Conservation (phyloP, 2,113 vertebrate species). For the Dolichotis patagonum region DNA sequence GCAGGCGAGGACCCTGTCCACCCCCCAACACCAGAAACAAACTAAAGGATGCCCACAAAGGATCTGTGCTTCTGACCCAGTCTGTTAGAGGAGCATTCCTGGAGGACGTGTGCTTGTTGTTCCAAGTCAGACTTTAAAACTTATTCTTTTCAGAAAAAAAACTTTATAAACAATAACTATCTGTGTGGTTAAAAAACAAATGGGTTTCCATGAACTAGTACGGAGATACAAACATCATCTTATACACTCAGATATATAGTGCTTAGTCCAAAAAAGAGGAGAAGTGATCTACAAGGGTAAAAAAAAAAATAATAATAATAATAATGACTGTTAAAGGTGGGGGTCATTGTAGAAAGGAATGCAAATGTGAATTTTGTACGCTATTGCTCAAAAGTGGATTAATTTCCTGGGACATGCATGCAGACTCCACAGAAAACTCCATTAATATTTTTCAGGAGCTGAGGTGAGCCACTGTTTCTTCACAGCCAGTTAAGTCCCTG, state of each 20-base stretch:
- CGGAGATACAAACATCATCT: background rate
- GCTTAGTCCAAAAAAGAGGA: background rate
- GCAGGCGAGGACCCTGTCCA: too few species aligned
- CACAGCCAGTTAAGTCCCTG: background rate
- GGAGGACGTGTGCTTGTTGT: background rate
- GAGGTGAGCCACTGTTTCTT: background rate
- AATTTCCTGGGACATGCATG: background rate
- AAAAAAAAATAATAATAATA: too few species aligned
- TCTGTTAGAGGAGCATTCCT: background rate
- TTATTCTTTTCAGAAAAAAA: background rate
- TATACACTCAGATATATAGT: background rate
- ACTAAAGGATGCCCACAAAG: too few species aligned
- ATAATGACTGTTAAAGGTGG: background rate
- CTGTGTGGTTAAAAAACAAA: constrained; percentile 1
- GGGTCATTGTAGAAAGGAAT: background rate
- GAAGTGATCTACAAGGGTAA: background rate
- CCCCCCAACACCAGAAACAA: background rate
- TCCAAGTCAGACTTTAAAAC: background rate
- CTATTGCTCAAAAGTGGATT: background rate
- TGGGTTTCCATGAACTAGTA: background rate
- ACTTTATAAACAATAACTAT: background rate
- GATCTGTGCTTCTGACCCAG: background rate
- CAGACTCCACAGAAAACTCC: background rate
- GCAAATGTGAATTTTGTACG: background rate
- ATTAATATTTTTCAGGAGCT: background rate